Evolutionary conservation across 2,797 vertebrate genomes (phyloP).

Genomic region (Thunnus albacares): DNA sequence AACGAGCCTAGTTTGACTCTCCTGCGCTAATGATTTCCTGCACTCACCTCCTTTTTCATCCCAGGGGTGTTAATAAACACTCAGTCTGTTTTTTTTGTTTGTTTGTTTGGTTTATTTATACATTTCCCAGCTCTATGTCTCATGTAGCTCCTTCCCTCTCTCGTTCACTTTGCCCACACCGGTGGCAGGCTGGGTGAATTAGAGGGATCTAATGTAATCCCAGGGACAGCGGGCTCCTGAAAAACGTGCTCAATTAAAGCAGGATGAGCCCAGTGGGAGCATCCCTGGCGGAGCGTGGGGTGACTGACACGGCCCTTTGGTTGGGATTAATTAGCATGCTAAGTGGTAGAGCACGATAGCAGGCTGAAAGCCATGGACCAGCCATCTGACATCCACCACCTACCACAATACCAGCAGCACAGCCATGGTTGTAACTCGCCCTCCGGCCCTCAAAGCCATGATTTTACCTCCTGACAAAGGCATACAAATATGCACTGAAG

Average conservation of each 20-base stretch:
- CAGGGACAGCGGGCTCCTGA: constrained; percentile 77
- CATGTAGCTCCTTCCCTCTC: constrained; percentile 56
- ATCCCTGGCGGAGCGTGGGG: constrained; percentile 79
- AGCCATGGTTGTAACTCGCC: constrained; percentile 16
- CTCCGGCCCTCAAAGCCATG: constrained; percentile 22
- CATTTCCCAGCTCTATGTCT: constrained; percentile 69
- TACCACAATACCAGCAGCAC: constrained; percentile 40
- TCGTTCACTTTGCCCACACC: constrained; percentile 63
- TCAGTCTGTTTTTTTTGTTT: constrained; percentile 79
- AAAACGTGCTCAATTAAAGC: constrained; percentile 87
- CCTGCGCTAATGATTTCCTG: constrained; percentile 88
- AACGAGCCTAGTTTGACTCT: constrained; percentile 84
- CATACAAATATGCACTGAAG: constrained; percentile 8
- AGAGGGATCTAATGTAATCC: constrained; percentile 85
- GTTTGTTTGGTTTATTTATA: constrained; percentile 86
- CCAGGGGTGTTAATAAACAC: constrained; percentile 88
- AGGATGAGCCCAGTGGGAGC: constrained; percentile 85
- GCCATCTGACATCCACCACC: constrained; percentile 74
- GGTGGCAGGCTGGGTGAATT: constrained; percentile 79
- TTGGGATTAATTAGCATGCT: constrained; percentile 88
- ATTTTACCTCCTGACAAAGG: constrained; percentile 36
- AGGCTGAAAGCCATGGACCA: constrained; percentile 69
- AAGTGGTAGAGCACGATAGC: constrained; percentile 80
- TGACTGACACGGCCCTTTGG: constrained; percentile 85
- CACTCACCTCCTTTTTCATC: constrained; percentile 85